A percentile compares a stretch with the other conserved stretches of the same genome.
These are phyloP conservation scores for Coenobita brevimanus DNA, from an alignment of 1,140 invertebrate species.

Conservation along the genomic window DNA sequence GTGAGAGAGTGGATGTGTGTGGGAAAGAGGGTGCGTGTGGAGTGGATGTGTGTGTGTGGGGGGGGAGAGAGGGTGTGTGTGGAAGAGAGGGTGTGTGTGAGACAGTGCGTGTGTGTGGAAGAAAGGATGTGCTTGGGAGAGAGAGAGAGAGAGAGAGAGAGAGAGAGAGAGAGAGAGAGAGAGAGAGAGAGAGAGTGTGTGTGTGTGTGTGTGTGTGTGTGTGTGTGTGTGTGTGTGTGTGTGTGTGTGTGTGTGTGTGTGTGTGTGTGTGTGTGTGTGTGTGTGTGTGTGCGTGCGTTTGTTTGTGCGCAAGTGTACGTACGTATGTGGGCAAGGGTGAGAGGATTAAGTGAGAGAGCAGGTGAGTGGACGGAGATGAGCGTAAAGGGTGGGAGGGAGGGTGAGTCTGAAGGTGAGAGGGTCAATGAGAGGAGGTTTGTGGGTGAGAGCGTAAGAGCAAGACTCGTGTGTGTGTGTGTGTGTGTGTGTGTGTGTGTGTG, in stretches of 20 bases:
- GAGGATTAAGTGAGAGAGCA: background rate
- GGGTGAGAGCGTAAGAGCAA: background rate
- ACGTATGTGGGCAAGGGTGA: background rate
- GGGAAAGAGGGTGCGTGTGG: background rate
- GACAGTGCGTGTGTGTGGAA: background rate
- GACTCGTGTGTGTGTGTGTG: background rate
- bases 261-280: slow-evolving; percentile 17
- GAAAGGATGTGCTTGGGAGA: background rate
- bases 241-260: slow-evolving; percentile 18
- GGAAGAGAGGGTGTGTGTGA: background rate
- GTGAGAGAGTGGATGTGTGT: slow-evolving; percentile 25
- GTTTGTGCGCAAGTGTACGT: too few species aligned
- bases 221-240: slow-evolving; percentile 20
- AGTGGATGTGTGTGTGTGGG: background rate
- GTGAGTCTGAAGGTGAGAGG: background rate
- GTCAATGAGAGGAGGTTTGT: background rate
- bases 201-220: background rate
- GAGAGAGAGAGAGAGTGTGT: background rate
- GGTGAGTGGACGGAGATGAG: too few species aligned
- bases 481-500: slow-evolving; percentile 23
- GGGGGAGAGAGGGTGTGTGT: background rate
- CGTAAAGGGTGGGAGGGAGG: too few species aligned
- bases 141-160: background rate
- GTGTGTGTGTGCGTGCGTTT: too few species aligned
- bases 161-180: background rate